Evolutionary conservation across 2,113 vertebrate species (phyloP), one percentile per base, ranked within the genome.

Genomic region (Aspiorhynchus laticeps): DNA sequence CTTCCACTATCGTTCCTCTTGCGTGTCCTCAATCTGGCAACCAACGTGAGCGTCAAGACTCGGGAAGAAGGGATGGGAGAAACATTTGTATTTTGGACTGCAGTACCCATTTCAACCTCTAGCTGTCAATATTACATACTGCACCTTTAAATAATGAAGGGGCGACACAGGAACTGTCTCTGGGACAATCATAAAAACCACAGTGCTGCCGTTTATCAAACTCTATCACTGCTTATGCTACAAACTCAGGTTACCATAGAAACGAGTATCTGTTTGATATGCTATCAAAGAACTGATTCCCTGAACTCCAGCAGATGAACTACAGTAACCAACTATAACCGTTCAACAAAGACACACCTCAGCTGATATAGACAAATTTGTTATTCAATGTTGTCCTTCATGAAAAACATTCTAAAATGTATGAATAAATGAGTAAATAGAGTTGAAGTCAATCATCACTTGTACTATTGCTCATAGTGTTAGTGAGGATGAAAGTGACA

Each of bases 251-350:
- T 77, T 77, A 6, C 75, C 43, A 8, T 28, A 31, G 15, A 77
- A 77, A 53, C 46, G 0, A 21, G 75, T 77, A 77, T 77, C 75
- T 77, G 75, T 48, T 17, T 51, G 75, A 77, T 77, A 77, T 48
- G 43, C 26, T 77, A 77, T 77, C 75, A 77, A 51, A 48, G 53
- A 17, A 21, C 6, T 53, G 69, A 77, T 51, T 28, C 75, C 74
- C 24, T 76, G n/a, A 46, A 48, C 43, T 46, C 75, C 65, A 69
- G 65, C 14, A 4, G 59, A 61, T 61, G 59, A 61, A 63, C n/a
- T 63, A 10, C 11, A 74, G 38, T 14, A n/a, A 74, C 5, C 24
- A 41, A 43, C 24, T 75, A 26, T n/a, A 12, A 75, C 10, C 2
- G 10, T 14, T 26, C 12, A n/a, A 74, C 36, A 74, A 7, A 21